Conservation (phyloP, 2,888 invertebrate genomes). For the Kuschelorhynchus macadamiae region DNA sequence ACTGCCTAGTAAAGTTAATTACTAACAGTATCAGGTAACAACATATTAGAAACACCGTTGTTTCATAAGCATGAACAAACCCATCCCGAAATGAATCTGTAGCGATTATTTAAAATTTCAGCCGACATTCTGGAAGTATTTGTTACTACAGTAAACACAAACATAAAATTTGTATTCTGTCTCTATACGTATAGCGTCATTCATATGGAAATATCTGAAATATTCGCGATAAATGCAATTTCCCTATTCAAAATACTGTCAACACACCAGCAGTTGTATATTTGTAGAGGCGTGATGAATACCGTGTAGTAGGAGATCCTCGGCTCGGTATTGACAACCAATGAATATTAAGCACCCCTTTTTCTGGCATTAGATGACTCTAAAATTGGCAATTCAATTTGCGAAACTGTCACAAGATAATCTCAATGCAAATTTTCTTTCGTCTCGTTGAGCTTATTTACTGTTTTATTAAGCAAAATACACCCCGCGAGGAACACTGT, state of each 20-base stretch:
- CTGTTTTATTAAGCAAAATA: constrained; percentile 44
- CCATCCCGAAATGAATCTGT: too few relatives aligned
- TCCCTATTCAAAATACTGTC: constrained; percentile 18
- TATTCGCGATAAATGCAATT: constrained; percentile 18
- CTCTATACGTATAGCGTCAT: constrained; percentile 5
- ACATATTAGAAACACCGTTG: too few relatives aligned
- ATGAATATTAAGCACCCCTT: constrained; percentile 51
- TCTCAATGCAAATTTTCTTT: constrained; percentile 52
- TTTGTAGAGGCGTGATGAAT: constrained; percentile 28
- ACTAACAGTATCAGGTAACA: too few relatives aligned
- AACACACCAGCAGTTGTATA: constrained; percentile 29
- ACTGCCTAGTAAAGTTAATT: too few relatives aligned
- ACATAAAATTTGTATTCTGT: too few relatives aligned
- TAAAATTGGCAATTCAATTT: constrained; percentile 52
- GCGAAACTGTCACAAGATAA: constrained; percentile 51
- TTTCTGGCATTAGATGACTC: constrained; percentile 48
- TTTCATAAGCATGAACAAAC: too few relatives aligned
- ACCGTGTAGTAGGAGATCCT: constrained; percentile 30
- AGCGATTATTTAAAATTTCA: too few relatives aligned
- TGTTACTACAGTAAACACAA: too few relatives aligned
- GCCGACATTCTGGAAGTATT: too few relatives aligned
- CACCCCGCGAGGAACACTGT: constrained; percentile 1
- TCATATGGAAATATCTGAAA: constrained; percentile 11
- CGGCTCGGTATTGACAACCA: constrained; percentile 45
- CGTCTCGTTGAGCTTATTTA: constrained; percentile 46